Evolutionary conservation across 2,888 invertebrate species (phyloP), one percentile per base, ranked within the genome.

Genomic region (Agrotis clavis): DNA sequence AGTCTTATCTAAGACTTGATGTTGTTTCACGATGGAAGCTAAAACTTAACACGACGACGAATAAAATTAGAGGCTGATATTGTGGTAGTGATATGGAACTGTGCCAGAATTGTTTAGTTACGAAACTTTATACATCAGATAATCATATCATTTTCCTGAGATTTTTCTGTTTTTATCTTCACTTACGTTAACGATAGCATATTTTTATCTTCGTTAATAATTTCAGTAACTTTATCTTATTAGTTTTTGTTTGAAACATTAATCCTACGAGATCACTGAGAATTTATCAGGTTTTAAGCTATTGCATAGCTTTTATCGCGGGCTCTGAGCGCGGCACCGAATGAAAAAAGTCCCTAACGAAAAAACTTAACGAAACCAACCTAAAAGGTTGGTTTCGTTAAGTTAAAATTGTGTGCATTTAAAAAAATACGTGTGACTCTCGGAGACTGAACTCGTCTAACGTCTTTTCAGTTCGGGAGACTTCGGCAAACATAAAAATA

Each of bases 1-100:
- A 62, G 45, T 51, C 53, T 77, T 70, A 70, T 77, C 62, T 71
- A 16, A 21, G 18, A 51, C 30, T 57, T 66, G 59, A 35, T 65
- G 61, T 62, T 50, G 30, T 77, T 57, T 45, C 18, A 48, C 4
- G 45, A 9, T 77, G 4, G 6, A 35, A 14, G 41, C 57, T 21
- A 1, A 6, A 53, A 77, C 16, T 63, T 59, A 51, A 63, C 25
- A 57, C 50, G 35, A 63, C 13, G 16, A 9, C 16, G 21, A 68
- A 63, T 35, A 21, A 61, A 61, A 51, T 71, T 30, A 53, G 5
- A 59, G 13, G 11, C 4, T 64, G 25, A 41, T 41, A 41, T 64
- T 53, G 48, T 54, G 19, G n/a, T 50, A 25, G 19, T 54, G 18
- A 30, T 35, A 59, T 47, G 14, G 16, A 50, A 9, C 9, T 4